These are phyloP conservation scores for Miniopterus natalensis DNA, from an alignment of 2,113 vertebrate species.

Conservation along the genomic window DNA sequence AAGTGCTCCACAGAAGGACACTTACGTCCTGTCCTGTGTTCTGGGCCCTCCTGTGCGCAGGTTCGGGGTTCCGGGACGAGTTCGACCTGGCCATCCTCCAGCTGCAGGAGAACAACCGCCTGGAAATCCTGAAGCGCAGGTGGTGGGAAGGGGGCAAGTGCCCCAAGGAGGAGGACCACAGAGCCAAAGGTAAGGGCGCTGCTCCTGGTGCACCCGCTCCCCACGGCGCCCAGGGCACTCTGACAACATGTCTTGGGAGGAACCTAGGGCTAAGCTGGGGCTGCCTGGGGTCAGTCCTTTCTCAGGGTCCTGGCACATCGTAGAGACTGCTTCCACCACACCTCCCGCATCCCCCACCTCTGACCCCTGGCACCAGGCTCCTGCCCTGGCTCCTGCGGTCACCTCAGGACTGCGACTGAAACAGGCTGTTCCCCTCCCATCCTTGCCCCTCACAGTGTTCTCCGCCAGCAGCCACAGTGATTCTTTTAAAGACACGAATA, in stretches of 20 bases:
- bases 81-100: conserved; percentile 99
- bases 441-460: no score
- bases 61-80: conserved; percentile 96
- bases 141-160: conserved; percentile 99
- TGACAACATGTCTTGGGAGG: not conserved
- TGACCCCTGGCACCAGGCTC: not conserved
- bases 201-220: not conserved
- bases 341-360: not conserved
- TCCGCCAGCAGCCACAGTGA: not conserved
- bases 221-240: not conserved
- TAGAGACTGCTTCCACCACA: not conserved
- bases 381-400: not conserved
- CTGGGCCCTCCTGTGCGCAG: conserved; percentile 84
- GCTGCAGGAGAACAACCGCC: conserved; percentile 97
- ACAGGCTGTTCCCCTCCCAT: no score
- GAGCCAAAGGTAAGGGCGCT: conserved; percentile 94
- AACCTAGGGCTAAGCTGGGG: not conserved
- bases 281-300: not conserved
- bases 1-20: not conserved
- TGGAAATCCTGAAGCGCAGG: conserved; percentile 97
- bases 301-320: no score
- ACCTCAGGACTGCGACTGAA: not conserved
- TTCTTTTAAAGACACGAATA: not conserved
- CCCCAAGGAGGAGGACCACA: conserved; percentile 98
- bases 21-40: not conserved